Evolutionary conservation across 2,113 vertebrate species (phyloP).

Genomic region (Zosterops japonicus): DNA sequence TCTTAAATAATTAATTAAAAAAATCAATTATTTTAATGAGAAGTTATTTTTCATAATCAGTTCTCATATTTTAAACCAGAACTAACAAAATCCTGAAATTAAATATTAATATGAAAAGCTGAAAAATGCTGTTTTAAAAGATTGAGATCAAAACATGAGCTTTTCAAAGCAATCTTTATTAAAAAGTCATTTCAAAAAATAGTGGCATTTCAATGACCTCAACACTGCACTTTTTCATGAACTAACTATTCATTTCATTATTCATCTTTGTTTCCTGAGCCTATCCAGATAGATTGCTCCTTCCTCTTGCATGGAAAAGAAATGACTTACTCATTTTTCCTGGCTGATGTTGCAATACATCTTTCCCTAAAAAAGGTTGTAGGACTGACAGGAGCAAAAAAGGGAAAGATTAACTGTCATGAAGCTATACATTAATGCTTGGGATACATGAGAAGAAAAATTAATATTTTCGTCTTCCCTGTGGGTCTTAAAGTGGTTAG

Average conservation of each 20-base stretch:
- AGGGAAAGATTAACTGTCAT: slow-evolving; percentile 23
- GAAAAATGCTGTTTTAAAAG: background rate
- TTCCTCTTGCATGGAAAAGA: slow-evolving; percentile 39
- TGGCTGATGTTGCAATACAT: slow-evolving; percentile 41
- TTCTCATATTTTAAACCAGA: background rate
- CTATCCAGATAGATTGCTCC: slow-evolving; percentile 1
- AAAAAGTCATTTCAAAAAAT: background rate
- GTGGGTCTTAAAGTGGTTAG: background rate
- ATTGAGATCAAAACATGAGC: background rate
- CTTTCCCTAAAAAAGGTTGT: slow-evolving; percentile 31
- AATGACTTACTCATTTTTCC: slow-evolving; percentile 52
- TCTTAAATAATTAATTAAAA: background rate
- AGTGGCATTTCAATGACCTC: slow-evolving; percentile 1
- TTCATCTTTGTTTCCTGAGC: slow-evolving; percentile 38
- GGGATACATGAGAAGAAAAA: background rate
- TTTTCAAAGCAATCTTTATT: slow-evolving; percentile 12
- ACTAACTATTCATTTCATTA: slow-evolving; percentile 40
- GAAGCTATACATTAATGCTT: slow-evolving; percentile 1
- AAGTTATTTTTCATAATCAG: background rate
- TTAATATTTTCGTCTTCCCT: background rate
- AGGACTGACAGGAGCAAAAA: slow-evolving; percentile 9
- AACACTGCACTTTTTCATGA: background rate
- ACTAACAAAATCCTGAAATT: background rate
- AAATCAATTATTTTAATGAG: background rate
- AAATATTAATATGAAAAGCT: background rate